Conservation (phyloP, 2,797 vertebrate genomes). For the Fringilla coelebs region DNA sequence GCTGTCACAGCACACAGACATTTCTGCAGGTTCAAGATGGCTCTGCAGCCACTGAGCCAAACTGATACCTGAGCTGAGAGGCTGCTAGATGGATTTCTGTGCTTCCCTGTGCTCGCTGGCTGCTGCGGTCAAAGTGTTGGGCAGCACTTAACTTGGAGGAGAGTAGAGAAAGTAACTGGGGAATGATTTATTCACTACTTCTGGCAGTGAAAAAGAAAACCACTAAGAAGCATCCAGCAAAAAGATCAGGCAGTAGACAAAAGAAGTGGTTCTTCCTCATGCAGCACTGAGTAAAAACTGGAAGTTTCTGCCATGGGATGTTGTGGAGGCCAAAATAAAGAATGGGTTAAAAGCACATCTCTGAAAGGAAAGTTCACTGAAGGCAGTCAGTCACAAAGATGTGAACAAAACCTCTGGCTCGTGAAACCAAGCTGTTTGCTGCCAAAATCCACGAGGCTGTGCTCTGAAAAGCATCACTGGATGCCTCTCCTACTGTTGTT, state of each 20-base stretch:
- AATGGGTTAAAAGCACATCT: neutral
- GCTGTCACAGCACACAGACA: neutral
- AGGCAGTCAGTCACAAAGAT: conserved; percentile 12
- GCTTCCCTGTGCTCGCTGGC: neutral
- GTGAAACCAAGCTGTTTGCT: neutral
- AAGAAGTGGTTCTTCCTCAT: neutral
- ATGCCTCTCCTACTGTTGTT: neutral
- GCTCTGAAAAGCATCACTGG: neutral
- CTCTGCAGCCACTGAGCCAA: neutral
- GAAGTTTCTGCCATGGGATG: neutral
- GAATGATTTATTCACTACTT: conserved; percentile 47
- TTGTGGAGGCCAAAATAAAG: neutral
- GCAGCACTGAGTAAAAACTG: neutral
- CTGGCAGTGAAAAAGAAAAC: neutral
- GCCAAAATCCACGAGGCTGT: neutral
- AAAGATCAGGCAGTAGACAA: neutral
- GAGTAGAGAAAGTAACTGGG: neutral
- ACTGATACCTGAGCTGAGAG: conserved; percentile 1
- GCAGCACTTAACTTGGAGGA: conserved; percentile 29
- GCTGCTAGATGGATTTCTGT: neutral
- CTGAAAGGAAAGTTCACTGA: neutral
- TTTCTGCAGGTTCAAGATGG: neutral
- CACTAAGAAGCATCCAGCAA: neutral
- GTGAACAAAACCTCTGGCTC: conserved; percentile 9
- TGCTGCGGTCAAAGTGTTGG: neutral